These are phyloP conservation scores for Amiota minor DNA, from an alignment of 2,888 invertebrate genomes.

Conservation along the genomic window DNA sequence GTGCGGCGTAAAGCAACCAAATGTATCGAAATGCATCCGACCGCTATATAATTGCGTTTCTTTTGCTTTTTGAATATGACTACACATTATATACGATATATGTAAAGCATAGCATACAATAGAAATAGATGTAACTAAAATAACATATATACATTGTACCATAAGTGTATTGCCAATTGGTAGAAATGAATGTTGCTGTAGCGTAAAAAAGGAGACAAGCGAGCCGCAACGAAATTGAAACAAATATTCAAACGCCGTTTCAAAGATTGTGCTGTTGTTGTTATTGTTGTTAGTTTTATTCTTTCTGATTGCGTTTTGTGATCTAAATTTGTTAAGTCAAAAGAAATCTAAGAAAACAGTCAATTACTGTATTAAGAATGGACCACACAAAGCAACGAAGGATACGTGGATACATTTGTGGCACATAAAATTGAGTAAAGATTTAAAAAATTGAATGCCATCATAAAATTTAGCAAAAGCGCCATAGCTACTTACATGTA, in stretches of 20 bases:
- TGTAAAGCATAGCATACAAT: conserved; percentile 57
- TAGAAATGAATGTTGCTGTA: conserved; percentile 56
- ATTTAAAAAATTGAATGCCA: too few relatives aligned
- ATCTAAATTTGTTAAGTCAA: not conserved
- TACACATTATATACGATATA: conserved; percentile 46
- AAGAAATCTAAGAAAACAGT: not conserved
- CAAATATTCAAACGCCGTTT: conserved; percentile 41
- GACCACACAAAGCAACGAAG: too few relatives aligned
- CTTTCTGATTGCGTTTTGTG: conserved; percentile 10
- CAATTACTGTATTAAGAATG: not conserved
- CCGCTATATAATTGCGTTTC: conserved; percentile 70
- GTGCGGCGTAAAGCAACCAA: conserved; percentile 74
- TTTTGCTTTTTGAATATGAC: conserved; percentile 36
- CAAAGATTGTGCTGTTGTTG: conserved; percentile 52
- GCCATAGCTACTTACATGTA: not conserved
- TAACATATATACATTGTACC: not conserved
- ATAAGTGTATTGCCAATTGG: conserved; percentile 60
- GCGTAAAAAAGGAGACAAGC: conserved; percentile 62
- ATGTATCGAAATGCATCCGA: conserved; percentile 74
- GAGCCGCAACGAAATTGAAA: conserved; percentile 59
- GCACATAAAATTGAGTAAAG: not conserved
- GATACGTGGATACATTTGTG: too few relatives aligned
- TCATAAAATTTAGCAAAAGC: too few relatives aligned
- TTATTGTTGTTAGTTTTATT: conserved; percentile 24
- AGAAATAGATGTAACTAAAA: not conserved